A percentile compares a stretch with the other conserved stretches of the same genome.
phyloP scores from a whole-genome alignment of 2,113 vertebrate genomes.

The Ariopsis seemanni region DNA sequence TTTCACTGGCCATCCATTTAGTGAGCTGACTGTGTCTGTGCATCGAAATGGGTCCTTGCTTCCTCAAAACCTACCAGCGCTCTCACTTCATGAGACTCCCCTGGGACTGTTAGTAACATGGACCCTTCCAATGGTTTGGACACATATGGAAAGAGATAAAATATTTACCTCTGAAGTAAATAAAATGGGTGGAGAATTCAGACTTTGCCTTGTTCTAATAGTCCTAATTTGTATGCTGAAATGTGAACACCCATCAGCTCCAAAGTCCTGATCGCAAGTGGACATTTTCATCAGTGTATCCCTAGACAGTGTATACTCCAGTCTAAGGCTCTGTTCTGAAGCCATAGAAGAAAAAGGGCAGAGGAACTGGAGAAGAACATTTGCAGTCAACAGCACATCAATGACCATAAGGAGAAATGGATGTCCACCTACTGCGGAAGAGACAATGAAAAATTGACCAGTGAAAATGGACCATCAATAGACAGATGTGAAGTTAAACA shows the following conservation, averaged over 20 bases:
- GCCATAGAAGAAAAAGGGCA: slow-evolving; percentile 20
- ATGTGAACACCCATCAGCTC: slow-evolving; percentile 1
- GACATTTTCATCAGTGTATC: slow-evolving; percentile 29
- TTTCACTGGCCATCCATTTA: slow-evolving; percentile 30
- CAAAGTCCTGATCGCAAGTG: not conserved
- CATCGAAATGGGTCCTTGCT: slow-evolving; percentile 40
- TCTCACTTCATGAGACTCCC: slow-evolving; percentile 53
- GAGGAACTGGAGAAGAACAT: slow-evolving; percentile 42
- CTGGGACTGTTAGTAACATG: slow-evolving; percentile 49
- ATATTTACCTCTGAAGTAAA: slow-evolving; percentile 14
- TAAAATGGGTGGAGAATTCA: slow-evolving; percentile 27
- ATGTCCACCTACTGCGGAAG: slow-evolving; percentile 47
- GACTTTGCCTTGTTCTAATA: not conserved
- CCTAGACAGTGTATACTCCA: slow-evolving; percentile 15
- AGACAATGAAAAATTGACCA: slow-evolving; percentile 42
- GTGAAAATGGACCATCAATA: slow-evolving; percentile 44
- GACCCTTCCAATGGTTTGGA: slow-evolving; percentile 26
- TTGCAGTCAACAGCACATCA: slow-evolving; percentile 46
- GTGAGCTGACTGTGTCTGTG: slow-evolving; percentile 33
- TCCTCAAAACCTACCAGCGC: slow-evolving; percentile 53
- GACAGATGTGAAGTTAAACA: slow-evolving; percentile 54
- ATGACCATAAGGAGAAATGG: slow-evolving; percentile 43
- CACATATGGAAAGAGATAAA: slow-evolving; percentile 36
- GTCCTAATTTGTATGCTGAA: not conserved
- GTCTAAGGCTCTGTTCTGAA: slow-evolving; percentile 16